Conservation (phyloP, 2,797 vertebrate species). For the Eulemur mongoz region DNA sequence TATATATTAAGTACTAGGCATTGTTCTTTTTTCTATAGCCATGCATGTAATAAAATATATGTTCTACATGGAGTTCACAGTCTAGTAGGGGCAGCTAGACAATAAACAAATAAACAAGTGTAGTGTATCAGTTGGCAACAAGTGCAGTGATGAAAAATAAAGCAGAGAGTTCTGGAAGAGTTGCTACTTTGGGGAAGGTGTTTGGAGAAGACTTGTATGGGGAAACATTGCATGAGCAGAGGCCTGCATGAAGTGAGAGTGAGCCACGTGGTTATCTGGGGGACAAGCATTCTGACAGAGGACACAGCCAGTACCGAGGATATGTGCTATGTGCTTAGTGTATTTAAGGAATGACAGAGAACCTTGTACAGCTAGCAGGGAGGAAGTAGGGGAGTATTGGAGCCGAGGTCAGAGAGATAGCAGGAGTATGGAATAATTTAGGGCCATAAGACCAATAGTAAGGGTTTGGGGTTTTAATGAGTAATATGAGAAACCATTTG, state of each 20-base stretch:
- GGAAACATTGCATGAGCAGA: rapidly evolving
- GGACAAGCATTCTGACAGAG: background rate
- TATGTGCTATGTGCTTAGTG: rapidly evolving
- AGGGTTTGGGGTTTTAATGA: background rate
- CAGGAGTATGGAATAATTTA: background rate
- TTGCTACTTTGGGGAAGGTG: background rate
- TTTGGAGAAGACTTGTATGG: background rate
- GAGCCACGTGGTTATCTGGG: background rate
- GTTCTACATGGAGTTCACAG: background rate
- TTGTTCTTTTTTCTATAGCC: background rate
- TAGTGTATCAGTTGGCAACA: background rate
- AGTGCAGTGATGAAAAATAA: background rate
- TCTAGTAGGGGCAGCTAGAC: background rate
- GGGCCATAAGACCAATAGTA: background rate
- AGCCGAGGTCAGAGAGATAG: background rate
- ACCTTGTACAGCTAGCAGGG: too few relatives aligned
- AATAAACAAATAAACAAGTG: background rate
- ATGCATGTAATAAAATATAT: background rate
- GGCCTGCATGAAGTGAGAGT: background rate
- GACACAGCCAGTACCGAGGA: background rate
- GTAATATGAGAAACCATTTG: background rate
- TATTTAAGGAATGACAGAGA: background rate
- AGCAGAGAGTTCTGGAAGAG: background rate
- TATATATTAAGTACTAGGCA: background rate
- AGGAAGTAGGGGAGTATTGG: too few relatives aligned